phyloP scores from a whole-genome alignment of 2,797 vertebrate species.

The Sciurus carolinensis region DNA sequence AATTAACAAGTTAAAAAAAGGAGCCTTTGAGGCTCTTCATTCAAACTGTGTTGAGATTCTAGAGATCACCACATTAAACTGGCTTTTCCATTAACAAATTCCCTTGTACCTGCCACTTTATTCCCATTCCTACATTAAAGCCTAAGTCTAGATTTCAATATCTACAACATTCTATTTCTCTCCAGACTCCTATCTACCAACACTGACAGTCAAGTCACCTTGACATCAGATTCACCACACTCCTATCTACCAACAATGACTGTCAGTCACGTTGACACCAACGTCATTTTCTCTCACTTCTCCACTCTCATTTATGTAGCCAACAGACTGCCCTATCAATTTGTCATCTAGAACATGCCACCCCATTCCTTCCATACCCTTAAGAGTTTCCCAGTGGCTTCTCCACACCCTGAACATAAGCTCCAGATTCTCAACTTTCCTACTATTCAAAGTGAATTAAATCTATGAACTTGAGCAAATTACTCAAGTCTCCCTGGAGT shows the following conservation, averaged over 20 bases:
- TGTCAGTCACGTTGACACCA: background rate
- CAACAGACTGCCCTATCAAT: background rate
- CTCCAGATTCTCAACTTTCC: background rate
- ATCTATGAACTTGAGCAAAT: background rate
- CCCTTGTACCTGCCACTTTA: background rate
- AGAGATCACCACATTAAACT: background rate
- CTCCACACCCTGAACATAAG: background rate
- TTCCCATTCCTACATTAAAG: background rate
- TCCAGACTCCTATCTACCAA: background rate
- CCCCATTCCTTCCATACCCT: background rate
- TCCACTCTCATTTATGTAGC: background rate
- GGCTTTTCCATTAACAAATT: constrained; percentile 16
- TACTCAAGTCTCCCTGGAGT: constrained; percentile 15
- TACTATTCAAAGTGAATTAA: background rate
- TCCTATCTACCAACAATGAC: background rate
- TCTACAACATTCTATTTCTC: background rate
- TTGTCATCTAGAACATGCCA: background rate
- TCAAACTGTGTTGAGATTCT: background rate
- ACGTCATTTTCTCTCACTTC: background rate
- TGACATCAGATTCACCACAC: background rate
- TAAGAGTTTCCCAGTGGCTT: background rate
- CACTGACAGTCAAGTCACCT: background rate
- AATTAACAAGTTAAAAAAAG: constrained; percentile 27
- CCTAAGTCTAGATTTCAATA: background rate
- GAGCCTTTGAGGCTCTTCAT: background rate